phyloP scores from a whole-genome alignment of 2,113 vertebrate genomes.

The Pantherophis guttatus region DNA sequence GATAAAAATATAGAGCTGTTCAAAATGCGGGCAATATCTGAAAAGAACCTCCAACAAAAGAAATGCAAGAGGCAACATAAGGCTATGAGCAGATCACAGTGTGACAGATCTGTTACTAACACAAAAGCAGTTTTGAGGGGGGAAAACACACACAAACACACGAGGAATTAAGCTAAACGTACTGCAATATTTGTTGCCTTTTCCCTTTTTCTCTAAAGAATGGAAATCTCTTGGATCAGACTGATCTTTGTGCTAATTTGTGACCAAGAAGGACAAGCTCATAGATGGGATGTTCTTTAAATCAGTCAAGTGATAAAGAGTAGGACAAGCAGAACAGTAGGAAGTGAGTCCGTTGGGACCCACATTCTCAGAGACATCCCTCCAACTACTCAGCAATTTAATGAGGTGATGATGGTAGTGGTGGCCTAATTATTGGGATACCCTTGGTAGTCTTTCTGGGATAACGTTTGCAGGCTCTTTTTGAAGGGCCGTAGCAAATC shows the following conservation, averaged over 20 bases:
- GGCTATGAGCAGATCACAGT: background rate
- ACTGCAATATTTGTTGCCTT: background rate
- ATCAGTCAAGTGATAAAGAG: background rate
- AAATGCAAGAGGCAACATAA: background rate
- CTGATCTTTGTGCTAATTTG: background rate
- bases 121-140: background rate
- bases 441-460: background rate
- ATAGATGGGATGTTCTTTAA: background rate
- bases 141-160: background rate
- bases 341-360: background rate
- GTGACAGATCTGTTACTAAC: background rate
- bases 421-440: background rate
- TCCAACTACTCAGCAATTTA: background rate
- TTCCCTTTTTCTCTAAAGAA: background rate
- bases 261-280: background rate
- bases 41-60: background rate
- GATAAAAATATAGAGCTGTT: background rate
- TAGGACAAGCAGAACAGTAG: background rate
- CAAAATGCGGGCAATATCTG: background rate
- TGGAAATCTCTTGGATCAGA: background rate
- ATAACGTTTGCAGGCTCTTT: background rate
- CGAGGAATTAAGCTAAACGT: background rate
- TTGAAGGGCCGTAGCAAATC: background rate
- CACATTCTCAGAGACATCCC: background rate
- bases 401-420: background rate